A percentile compares a stretch with the other conserved stretches of the same genome.
Evolutionary conservation across 2,888 invertebrate genomes (phyloP).

Genomic region (Phoronis australis): DNA sequence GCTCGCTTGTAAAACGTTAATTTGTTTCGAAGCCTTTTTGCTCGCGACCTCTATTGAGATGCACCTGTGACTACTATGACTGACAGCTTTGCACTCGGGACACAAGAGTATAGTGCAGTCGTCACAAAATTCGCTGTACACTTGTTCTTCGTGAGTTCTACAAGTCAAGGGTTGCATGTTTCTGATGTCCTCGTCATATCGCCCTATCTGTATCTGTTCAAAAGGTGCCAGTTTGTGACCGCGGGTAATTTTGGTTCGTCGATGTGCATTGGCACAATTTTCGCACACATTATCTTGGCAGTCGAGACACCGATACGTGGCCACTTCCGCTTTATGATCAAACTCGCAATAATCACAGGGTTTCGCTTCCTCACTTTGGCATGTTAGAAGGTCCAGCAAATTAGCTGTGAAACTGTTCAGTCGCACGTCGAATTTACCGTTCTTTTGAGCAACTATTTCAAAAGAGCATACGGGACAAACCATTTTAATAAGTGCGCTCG

Average conservation of each 20-base stretch:
- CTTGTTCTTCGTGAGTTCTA: slow-evolving; percentile 18
- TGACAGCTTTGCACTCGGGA: slow-evolving; percentile 24
- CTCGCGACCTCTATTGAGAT: slow-evolving; percentile 16
- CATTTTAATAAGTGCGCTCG: too few species aligned
- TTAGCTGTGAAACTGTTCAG: slow-evolving; percentile 30
- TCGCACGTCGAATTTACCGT: too few species aligned
- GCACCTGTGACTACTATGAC: slow-evolving; percentile 29
- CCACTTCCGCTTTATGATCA: slow-evolving; percentile 23
- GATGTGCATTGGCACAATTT: slow-evolving; percentile 33
- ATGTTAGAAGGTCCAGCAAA: slow-evolving; percentile 25
- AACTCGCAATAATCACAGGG: slow-evolving; percentile 36
- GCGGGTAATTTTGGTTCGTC: slow-evolving; percentile 39
- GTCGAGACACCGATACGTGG: slow-evolving; percentile 32
- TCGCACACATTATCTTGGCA: slow-evolving; percentile 43
- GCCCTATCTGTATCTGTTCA: slow-evolving; percentile 28
- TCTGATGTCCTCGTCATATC: slow-evolving; percentile 36
- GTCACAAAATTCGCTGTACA: slow-evolving; percentile 26
- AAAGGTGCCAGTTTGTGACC: slow-evolving; percentile 33
- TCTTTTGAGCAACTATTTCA: too few species aligned
- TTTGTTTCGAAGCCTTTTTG: slow-evolving; percentile 18
- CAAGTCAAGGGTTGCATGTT: slow-evolving; percentile 25
- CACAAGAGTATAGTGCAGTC: slow-evolving; percentile 31
- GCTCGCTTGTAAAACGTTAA: slow-evolving; percentile 23
- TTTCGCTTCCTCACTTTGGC: slow-evolving; percentile 22
- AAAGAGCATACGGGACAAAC: too few species aligned